Conservation (phyloP, 2,888 invertebrate genomes). For the Dyspetes luteomarginatus region DNA sequence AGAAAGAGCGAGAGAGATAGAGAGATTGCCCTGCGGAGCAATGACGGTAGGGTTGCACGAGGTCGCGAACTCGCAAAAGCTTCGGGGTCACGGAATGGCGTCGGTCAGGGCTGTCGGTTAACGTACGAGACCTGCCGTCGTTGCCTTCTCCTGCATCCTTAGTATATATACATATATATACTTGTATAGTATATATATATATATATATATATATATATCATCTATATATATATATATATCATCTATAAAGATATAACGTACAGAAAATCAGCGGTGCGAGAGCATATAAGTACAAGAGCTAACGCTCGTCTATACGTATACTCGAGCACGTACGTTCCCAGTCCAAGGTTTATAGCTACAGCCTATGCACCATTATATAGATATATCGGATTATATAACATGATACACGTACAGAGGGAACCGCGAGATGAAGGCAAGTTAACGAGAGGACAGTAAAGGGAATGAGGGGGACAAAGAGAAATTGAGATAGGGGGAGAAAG, state of each 20-base stretch:
- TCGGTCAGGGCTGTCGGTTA: conserved; percentile 58
- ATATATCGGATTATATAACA: neutral
- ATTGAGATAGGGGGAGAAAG: neutral
- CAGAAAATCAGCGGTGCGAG: neutral
- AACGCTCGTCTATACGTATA: conserved; percentile 9
- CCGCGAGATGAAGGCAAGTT: conserved; percentile 30
- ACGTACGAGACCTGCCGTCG: conserved; percentile 34
- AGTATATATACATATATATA: conserved; percentile 7
- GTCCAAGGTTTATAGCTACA: neutral
- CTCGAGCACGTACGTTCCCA: conserved; percentile 3
- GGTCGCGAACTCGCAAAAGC: conserved; percentile 56
- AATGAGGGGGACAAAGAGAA: conserved; percentile 5
- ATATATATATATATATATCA: neutral
- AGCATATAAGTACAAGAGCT: conserved; percentile 1
- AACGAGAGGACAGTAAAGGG: conserved; percentile 8
- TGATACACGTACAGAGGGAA: conserved; percentile 1
- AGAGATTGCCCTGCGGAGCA: neutral
- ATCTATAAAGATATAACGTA: neutral
- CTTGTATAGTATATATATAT: neutral
- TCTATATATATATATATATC: too few species aligned
- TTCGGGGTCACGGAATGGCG: conserved; percentile 52
- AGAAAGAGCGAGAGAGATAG: conserved; percentile 5
- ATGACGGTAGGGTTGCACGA: conserved; percentile 40
- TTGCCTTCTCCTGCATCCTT: conserved; percentile 4
- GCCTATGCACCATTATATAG: neutral